Evolutionary conservation across 2,888 invertebrate species (phyloP).

Genomic region (Malacosoma neustria): DNA sequence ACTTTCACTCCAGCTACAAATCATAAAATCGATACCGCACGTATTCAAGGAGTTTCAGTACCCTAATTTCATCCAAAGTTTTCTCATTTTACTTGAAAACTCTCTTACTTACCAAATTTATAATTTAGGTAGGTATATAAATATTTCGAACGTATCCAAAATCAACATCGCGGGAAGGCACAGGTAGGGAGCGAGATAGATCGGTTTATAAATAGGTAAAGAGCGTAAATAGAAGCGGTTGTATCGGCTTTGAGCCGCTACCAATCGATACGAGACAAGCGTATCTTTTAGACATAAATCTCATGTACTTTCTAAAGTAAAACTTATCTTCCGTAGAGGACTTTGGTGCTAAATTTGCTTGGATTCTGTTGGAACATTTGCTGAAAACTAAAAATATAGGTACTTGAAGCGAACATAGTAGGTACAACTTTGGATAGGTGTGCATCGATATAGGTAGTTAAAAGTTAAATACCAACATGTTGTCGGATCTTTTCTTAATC

Average conservation of each 20-base stretch:
- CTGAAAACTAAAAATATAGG: conserved; percentile 25
- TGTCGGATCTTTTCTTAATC: conserved; percentile 58
- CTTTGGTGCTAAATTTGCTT: conserved; percentile 17
- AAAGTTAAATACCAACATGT: conserved; percentile 61
- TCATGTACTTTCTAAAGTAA: conserved; percentile 14
- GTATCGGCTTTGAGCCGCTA: conserved; percentile 60
- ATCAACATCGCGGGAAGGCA: conserved; percentile 24
- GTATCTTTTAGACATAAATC: conserved; percentile 27
- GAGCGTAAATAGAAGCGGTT: conserved; percentile 69
- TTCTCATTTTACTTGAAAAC: conserved; percentile 9
- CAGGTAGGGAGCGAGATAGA: conserved; percentile 60
- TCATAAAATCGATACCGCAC: conserved; percentile 9
- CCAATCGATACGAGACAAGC: conserved; percentile 59
- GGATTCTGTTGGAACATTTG: conserved; percentile 21
- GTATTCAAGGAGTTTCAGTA: conserved; percentile 3
- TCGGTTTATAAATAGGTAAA: conserved; percentile 71
- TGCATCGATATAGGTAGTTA: conserved; percentile 41
- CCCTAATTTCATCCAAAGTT: conserved; percentile 11
- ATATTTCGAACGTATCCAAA: background rate
- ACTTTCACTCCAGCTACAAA: conserved; percentile 8
- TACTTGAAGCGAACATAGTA: conserved; percentile 35
- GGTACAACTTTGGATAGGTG: conserved; percentile 29
- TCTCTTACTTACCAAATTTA: background rate
- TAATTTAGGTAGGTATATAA: background rate
- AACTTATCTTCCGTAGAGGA: conserved; percentile 13